These are phyloP conservation scores for Rhinichthys osculus DNA, from an alignment of 2,797 vertebrate species.

Conservation along the genomic window DNA sequence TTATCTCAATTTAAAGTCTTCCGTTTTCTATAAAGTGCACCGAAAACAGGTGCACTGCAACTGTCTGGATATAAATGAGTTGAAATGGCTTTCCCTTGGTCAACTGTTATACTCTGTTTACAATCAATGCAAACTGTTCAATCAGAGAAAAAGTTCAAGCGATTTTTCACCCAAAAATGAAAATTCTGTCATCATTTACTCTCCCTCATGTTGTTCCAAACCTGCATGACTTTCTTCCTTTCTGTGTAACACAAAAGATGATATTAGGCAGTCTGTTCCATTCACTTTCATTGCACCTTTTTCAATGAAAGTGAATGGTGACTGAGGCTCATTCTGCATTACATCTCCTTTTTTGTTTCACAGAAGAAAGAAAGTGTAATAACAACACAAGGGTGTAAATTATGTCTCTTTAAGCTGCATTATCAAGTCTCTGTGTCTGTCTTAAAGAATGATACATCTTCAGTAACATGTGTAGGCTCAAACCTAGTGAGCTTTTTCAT, in stretches of 20 bases:
- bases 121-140: neutral
- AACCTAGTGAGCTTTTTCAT: neutral
- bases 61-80: conserved; percentile 22
- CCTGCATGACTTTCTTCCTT: neutral
- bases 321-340: neutral
- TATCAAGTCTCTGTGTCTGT: neutral
- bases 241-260: conserved; percentile 15
- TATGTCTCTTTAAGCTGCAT: neutral
- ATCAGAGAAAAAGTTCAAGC: neutral
- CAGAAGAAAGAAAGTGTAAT: conserved; percentile 11
- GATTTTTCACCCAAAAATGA: neutral
- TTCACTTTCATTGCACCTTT: neutral
- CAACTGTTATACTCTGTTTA: neutral
- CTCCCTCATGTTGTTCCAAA: neutral
- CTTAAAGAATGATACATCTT: neutral
- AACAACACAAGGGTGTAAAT: neutral
- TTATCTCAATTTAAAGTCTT: neutral
- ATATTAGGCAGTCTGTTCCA: neutral
- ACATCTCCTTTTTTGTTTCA: neutral
- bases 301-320: conserved; percentile 1
- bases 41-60: conserved; percentile 40
- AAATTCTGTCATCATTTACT: neutral
- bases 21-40: neutral
- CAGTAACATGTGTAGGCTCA: neutral
- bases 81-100: conserved; percentile 14